phyloP scores from a whole-genome alignment of 2,113 vertebrate species.

The Indicator maculatus region DNA sequence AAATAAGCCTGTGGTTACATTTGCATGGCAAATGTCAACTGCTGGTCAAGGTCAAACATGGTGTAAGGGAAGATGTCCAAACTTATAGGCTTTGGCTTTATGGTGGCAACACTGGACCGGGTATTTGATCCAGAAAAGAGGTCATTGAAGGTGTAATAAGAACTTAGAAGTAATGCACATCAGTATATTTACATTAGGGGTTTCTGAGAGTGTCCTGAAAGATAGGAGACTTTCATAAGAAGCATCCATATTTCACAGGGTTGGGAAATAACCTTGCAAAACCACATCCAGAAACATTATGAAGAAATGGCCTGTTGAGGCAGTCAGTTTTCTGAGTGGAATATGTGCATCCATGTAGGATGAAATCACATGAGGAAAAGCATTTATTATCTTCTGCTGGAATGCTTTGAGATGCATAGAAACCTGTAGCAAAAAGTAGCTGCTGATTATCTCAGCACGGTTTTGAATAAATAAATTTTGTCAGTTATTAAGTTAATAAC shows the following conservation, averaged over 20 bases:
- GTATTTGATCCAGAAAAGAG: neutral
- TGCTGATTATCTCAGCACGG: neutral
- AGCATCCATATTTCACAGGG: neutral
- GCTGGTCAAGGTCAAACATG: neutral
- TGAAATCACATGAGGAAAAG: neutral
- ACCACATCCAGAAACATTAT: neutral
- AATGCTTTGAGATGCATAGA: neutral
- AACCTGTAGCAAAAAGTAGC: neutral
- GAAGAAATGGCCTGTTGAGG: neutral
- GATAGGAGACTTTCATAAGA: neutral
- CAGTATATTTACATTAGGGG: neutral
- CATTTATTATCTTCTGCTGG: neutral
- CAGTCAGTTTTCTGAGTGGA: neutral
- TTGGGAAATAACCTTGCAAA: neutral
- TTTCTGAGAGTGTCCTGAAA: neutral
- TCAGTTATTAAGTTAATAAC: neutral
- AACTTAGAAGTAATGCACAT: neutral
- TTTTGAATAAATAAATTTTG: neutral
- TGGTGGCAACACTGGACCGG: fast-evolving
- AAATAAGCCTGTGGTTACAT: neutral
- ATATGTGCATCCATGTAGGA: neutral
- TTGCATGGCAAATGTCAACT: neutral
- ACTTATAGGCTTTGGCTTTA: neutral
- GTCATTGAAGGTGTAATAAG: neutral
- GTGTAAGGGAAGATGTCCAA: neutral